Conservation (phyloP, 2,797 vertebrate genomes). For the Gastrophryne carolinensis region DNA sequence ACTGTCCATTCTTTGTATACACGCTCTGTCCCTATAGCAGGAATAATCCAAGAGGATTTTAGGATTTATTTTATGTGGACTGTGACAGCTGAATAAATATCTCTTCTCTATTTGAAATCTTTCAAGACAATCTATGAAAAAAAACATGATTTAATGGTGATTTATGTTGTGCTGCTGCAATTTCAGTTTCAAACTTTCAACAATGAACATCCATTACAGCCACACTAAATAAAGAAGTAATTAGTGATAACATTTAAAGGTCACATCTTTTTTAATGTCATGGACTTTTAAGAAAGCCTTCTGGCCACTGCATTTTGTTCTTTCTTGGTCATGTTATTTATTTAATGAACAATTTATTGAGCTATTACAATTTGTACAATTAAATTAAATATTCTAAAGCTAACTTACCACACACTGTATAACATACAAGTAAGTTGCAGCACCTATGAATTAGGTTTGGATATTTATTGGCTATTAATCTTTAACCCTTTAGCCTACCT, state of each 20-base stretch:
- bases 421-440: no score
- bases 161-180: not conserved
- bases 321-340: no score
- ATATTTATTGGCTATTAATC: no score
- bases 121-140: not conserved
- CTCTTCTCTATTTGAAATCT: not conserved
- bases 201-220: not conserved
- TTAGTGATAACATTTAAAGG: slow-evolving; percentile 10
- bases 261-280: not conserved
- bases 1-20: not conserved
- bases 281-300: not conserved
- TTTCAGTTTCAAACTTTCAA: slow-evolving; percentile 6
- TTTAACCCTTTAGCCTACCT: no score
- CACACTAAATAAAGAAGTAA: not conserved
- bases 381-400: no score
- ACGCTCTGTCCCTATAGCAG: not conserved
- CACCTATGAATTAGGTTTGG: no score
- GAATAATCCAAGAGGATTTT: not conserved
- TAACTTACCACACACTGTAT: no score
- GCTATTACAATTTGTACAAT: no score
- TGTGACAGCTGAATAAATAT: slow-evolving; percentile 11
- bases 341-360: no score
- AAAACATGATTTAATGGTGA: not conserved
- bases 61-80: not conserved
- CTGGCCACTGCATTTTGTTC: no score